phyloP scores from a whole-genome alignment of 2,888 invertebrate genomes.

The Nephrotoma guestfalica region DNA sequence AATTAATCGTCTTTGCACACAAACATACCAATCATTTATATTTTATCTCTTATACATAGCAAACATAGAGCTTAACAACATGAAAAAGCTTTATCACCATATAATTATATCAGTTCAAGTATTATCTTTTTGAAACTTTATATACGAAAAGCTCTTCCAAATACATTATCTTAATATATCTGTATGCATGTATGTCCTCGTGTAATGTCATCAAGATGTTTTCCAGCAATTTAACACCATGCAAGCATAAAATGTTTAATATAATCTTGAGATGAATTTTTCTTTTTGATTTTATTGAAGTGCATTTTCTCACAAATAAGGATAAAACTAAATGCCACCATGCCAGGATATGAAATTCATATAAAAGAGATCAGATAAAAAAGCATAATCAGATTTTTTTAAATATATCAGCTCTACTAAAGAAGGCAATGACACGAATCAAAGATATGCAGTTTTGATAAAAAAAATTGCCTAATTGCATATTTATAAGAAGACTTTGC shows the following conservation, averaged over 20 bases:
- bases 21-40: neutral
- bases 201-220: neutral
- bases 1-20: neutral
- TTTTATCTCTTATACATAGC: neutral
- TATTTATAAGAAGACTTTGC: no score
- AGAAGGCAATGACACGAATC: no score
- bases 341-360: neutral
- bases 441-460: no score
- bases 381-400: no score
- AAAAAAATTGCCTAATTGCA: no score
- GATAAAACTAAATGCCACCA: neutral
- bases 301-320: neutral
- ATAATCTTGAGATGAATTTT: neutral
- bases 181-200: neutral
- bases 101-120: neutral
- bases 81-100: neutral
- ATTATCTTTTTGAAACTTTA: neutral
- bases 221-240: neutral
- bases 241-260: neutral
- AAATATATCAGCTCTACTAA: no score
- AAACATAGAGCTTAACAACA: neutral
- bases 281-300: neutral
- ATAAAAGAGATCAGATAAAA: no score
- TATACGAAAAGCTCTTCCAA: neutral
- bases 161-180: neutral